Evolutionary conservation across 2,113 vertebrate genomes (phyloP), one percentile per base, ranked within the genome.

Genomic region (Orthonyx spaldingii): DNA sequence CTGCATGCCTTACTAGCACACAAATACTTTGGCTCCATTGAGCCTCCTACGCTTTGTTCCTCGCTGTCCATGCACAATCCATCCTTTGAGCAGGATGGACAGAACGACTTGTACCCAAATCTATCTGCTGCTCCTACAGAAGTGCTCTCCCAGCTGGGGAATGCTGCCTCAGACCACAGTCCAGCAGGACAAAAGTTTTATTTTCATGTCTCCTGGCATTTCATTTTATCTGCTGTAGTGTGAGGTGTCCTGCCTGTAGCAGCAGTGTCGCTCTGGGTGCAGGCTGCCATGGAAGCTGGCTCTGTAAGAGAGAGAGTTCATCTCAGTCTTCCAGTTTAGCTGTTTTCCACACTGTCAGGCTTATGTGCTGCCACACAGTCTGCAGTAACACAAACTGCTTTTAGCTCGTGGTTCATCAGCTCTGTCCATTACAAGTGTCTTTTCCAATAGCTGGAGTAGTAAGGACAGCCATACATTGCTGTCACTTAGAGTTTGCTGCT

Each of bases 31-130:
- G 78, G 75, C 84, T 91, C 16, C 72, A n/a, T 3, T 52, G 64
- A 86, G 85, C 94, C 79, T 95, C 95, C 95, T 75, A 91, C 92
- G 17, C 94, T 56, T 61, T 47, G 71, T 59, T 57, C 32, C 13
- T 78, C 37, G 61, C 84, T 90, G 71, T 77, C 71, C 82, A 0
- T 13, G 13, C 66, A 95, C 94, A 94, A 94, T 94, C 65, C 89
- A 10, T 28, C 70, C 90, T 95, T 95, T 97, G 85, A 94, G 80
- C 9, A 0, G 84, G 64, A 84, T 15, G 79, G 93, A 52, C 59
- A 41, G 90, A 91, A 66, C 13, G 0, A 28, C 33, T 88, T 70
- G 82, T 77, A 13, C 89, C 84, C 47, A 1, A 24, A 70, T 65
- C 59, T 39, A 1, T 74, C 87, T 68, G 14, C 87, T 1, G 68